phyloP scores from a whole-genome alignment of 2,113 vertebrate genomes.

The Tympanuchus pallidicinctus region DNA sequence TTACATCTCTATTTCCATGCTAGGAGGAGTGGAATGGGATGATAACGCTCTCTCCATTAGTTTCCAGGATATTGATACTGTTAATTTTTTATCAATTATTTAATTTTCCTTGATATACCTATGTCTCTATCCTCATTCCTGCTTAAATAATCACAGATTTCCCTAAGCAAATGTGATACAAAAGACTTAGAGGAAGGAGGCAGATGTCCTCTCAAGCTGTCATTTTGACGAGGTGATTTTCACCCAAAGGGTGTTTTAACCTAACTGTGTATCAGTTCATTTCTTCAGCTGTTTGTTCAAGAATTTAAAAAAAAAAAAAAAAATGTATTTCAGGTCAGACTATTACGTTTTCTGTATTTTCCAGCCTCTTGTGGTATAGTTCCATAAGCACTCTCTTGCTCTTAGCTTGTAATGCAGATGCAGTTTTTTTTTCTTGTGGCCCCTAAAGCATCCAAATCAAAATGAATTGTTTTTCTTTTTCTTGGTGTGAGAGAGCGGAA shows the following conservation, averaged over 20 bases:
- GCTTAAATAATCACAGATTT: slow-evolving; percentile 32
- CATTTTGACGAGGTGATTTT: slow-evolving; percentile 72
- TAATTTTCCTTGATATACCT: not conserved
- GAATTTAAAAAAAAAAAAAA: not conserved
- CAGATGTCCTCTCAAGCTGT: slow-evolving; percentile 72
- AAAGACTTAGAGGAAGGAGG: slow-evolving; percentile 48
- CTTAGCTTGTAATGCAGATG: not conserved
- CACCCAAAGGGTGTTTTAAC: slow-evolving; percentile 56
- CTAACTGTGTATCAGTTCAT: not conserved
- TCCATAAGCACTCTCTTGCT: not conserved
- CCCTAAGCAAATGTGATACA: slow-evolving; percentile 62
- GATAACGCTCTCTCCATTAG: not conserved
- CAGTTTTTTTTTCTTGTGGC: not conserved
- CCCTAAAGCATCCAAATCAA: not conserved
- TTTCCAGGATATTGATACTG: not conserved
- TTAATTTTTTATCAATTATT: not conserved
- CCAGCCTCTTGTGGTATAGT: not conserved
- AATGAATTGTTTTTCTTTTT: not conserved
- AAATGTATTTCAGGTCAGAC: not conserved
- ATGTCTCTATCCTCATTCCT: not conserved
- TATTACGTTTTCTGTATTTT: not conserved
- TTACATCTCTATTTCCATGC: not conserved
- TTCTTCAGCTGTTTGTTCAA: not conserved
- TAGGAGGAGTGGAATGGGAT: not conserved
- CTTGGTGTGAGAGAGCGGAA: not conserved